A percentile compares a stretch with the other conserved stretches of the same genome.
These are phyloP conservation scores for Sander vitreus DNA, from an alignment of 2,113 vertebrate genomes.

Conservation along the genomic window DNA sequence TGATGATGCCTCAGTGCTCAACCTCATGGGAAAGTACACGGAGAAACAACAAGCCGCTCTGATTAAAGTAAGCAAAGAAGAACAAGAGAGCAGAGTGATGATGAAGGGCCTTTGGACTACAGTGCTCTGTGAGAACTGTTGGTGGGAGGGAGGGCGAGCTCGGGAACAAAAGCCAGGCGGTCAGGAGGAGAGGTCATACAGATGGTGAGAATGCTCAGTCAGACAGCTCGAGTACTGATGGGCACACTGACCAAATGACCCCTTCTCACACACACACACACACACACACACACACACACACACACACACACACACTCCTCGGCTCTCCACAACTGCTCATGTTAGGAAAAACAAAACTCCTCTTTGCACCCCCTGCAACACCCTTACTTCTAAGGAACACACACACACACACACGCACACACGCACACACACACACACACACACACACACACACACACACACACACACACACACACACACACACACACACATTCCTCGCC, in stretches of 20 bases:
- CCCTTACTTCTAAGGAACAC: slow-evolving; percentile 52
- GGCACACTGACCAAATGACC: slow-evolving; percentile 77
- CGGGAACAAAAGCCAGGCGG: slow-evolving; percentile 67
- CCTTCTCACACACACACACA: slow-evolving; percentile 28
- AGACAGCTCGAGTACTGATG: slow-evolving; percentile 77
- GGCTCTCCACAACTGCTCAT: slow-evolving; percentile 29
- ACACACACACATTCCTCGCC: slow-evolving; percentile 48
- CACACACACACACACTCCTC: slow-evolving; percentile 12
- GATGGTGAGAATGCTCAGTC: slow-evolving; percentile 76
- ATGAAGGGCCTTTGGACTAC: slow-evolving; percentile 51
- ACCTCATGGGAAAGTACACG: slow-evolving; percentile 53
- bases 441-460: slow-evolving; percentile 12
- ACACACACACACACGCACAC: slow-evolving; percentile 48
- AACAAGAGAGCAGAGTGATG: slow-evolving; percentile 27
- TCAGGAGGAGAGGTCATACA: slow-evolving; percentile 78
- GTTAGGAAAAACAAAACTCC: slow-evolving; percentile 66
- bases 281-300: slow-evolving; percentile 29
- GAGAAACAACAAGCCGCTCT: slow-evolving; percentile 21
- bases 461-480: slow-evolving; percentile 47
- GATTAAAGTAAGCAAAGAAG: slow-evolving; percentile 21
- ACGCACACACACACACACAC: too few relatives aligned
- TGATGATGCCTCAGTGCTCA: neutral
- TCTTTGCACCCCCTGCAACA: slow-evolving; percentile 50
- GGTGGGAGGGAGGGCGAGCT: slow-evolving; percentile 29
- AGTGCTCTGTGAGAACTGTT: slow-evolving; percentile 49